Conservation (phyloP, 1,140 invertebrate genomes). For the Periplaneta americana region DNA sequence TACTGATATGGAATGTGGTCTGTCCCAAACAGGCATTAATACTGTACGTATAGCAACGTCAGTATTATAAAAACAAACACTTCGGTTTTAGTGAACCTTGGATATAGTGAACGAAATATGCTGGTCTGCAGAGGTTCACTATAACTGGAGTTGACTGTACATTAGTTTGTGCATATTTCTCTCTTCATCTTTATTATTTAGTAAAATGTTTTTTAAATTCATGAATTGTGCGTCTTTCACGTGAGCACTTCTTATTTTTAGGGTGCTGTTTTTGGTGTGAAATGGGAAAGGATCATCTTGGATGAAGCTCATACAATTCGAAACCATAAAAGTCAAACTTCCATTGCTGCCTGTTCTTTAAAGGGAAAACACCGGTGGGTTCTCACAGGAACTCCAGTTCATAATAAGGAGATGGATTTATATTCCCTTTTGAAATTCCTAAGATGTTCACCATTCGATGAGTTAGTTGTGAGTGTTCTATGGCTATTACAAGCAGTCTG, state of each 20-base stretch:
- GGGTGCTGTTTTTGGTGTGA: conserved; percentile 53
- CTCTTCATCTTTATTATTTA: background rate
- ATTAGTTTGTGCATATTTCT: no score
- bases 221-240: background rate
- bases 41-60: no score
- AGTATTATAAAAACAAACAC: no score
- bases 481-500: no score
- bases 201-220: background rate
- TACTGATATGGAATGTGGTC: no score
- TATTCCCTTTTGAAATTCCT: conserved; percentile 85
- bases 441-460: conserved; percentile 79
- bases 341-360: conserved; percentile 63
- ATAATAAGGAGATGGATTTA: conserved; percentile 87
- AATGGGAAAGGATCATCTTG: conserved; percentile 81
- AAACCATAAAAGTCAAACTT: conserved; percentile 75
- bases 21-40: no score
- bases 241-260: background rate
- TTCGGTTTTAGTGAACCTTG: no score
- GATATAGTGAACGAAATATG: no score
- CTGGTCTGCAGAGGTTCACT: no score
- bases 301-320: conserved; percentile 92
- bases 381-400: conserved; percentile 91
- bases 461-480: conserved; percentile 35
- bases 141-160: no score
- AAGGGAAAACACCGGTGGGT: conserved; percentile 65